Evolutionary conservation across 2,888 invertebrate species (phyloP).

Genomic region (Tineola bisselliella): DNA sequence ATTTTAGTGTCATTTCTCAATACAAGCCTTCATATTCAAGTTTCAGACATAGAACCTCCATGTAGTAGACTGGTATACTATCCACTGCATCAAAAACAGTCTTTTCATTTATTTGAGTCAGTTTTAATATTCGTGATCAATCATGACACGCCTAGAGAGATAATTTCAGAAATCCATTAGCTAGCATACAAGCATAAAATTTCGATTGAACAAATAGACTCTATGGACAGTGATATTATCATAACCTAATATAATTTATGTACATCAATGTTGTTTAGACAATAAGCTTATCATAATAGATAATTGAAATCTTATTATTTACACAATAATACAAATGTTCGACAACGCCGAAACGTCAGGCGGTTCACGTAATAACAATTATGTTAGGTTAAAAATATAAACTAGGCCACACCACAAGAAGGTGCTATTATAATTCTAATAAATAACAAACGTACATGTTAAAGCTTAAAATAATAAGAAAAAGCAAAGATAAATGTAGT

Average conservation of each 20-base stretch:
- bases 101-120: too few species aligned
- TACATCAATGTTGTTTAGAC: not conserved
- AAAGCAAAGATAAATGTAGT: constrained; percentile 13
- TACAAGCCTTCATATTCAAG: too few species aligned
- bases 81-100: too few species aligned
- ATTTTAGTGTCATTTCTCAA: too few species aligned
- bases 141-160: too few species aligned
- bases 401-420: not conserved
- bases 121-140: too few species aligned
- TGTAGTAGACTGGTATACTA: too few species aligned
- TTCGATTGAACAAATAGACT: too few species aligned
- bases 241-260: not conserved
- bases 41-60: too few species aligned
- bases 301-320: not conserved
- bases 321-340: constrained; percentile 17
- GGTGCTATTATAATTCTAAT: not conserved
- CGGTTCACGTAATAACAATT: constrained; percentile 2
- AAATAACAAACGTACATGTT: constrained; percentile 5
- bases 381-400: constrained; percentile 6
- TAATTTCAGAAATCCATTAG: too few species aligned
- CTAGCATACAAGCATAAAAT: too few species aligned
- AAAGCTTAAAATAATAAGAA: constrained; percentile 12
- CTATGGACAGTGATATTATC: too few species aligned
- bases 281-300: not conserved
- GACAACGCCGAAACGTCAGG: constrained; percentile 13